phyloP scores from a whole-genome alignment of 2,797 vertebrate genomes.

The Poeciliopsis gracilis region DNA sequence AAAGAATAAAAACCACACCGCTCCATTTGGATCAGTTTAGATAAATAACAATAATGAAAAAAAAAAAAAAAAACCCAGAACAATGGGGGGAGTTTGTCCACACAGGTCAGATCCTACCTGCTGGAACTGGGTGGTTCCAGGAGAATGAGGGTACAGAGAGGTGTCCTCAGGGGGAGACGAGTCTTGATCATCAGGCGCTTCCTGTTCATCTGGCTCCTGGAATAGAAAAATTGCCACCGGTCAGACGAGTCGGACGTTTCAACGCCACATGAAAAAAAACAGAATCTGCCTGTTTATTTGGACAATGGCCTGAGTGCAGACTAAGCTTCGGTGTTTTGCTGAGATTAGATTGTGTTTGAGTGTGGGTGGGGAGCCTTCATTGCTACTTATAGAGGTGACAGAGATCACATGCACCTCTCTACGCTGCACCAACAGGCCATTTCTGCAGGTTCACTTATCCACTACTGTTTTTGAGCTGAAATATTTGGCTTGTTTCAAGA shows the following conservation, averaged over 20 bases:
- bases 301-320: slow-evolving; percentile 19
- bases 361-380: slow-evolving; percentile 40
- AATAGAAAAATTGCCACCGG: slow-evolving; percentile 47
- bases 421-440: background rate
- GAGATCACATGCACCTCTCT: slow-evolving; percentile 16
- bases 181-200: slow-evolving; percentile 97
- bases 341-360: slow-evolving; percentile 12
- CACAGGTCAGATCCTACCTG: slow-evolving; percentile 83
- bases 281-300: slow-evolving; percentile 27
- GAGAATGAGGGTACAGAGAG: slow-evolving; percentile 95
- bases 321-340: slow-evolving; percentile 25
- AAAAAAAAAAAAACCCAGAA: no score
- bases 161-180: slow-evolving; percentile 99
- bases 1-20: background rate
- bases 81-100: background rate
- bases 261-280: background rate
- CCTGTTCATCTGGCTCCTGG: slow-evolving; percentile 98
- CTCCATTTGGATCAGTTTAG: background rate
- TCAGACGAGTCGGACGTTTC: background rate
- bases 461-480: background rate
- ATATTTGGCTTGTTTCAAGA: background rate
- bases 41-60: background rate
- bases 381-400: slow-evolving; percentile 10
- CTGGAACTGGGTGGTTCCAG: slow-evolving; percentile 93
- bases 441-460: background rate